Evolutionary conservation across 2,888 invertebrate species (phyloP).

Genomic region (Hirtodrosophila histrioides): DNA sequence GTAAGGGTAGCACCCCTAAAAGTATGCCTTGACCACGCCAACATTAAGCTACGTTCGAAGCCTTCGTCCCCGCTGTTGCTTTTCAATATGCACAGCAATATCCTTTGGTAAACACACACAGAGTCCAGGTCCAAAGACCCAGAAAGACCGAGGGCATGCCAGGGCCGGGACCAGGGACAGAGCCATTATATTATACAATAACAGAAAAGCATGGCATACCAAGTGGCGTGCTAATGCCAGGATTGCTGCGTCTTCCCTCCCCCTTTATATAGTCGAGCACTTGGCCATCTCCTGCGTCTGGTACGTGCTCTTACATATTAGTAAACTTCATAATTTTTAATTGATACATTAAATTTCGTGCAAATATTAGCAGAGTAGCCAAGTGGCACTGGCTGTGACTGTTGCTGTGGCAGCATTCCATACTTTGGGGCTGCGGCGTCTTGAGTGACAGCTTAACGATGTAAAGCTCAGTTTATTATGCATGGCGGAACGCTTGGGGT

Average conservation of each 20-base stretch:
- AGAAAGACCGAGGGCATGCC: not conserved
- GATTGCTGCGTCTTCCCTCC: conserved; percentile 7
- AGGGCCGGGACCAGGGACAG: conserved; percentile 7
- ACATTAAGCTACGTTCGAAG: conserved; percentile 58
- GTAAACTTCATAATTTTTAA: conserved; percentile 85
- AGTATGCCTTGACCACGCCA: conserved; percentile 75
- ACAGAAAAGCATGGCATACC: conserved; percentile 70
- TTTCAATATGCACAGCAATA: conserved; percentile 81
- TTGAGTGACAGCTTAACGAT: conserved; percentile 78
- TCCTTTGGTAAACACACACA: conserved; percentile 75
- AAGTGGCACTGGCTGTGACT: conserved; percentile 2
- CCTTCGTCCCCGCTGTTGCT: conserved; percentile 64
- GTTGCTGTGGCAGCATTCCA: not conserved
- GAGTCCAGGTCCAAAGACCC: conserved; percentile 15
- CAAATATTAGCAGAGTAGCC: conserved; percentile 71
- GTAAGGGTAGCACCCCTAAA: conserved; percentile 39
- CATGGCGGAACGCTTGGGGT: conserved; percentile 50
- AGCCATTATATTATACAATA: conserved; percentile 76
- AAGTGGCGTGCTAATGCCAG: conserved; percentile 70
- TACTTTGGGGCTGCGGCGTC: conserved; percentile 28
- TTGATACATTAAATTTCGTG: conserved; percentile 84
- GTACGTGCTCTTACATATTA: conserved; percentile 84
- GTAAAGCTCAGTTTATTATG: conserved; percentile 78
- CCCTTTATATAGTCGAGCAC: not conserved
- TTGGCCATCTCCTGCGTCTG: conserved; percentile 23